Conservation (phyloP, 2,797 vertebrate genomes). For the Poeciliopsis presidionis region DNA sequence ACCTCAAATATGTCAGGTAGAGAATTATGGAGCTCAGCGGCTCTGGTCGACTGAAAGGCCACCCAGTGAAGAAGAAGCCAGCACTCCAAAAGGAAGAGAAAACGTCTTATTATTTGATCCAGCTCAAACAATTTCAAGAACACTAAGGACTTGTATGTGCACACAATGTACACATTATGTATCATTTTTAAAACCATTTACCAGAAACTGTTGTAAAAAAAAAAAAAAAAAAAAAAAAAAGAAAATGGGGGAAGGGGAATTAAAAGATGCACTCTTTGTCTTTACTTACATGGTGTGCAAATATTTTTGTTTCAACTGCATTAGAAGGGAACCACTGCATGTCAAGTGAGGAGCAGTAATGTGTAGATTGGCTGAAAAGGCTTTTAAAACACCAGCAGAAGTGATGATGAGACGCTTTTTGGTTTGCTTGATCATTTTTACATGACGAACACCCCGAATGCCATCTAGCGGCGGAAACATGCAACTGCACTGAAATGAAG, state of each 20-base stretch:
- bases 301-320: background rate
- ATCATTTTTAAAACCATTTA: background rate
- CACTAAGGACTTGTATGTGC: background rate
- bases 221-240: no score
- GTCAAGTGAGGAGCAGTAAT: background rate
- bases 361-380: constrained; percentile 26
- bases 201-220: background rate
- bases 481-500: constrained; percentile 23
- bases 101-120: background rate
- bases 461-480: constrained; percentile 31
- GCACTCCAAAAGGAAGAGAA: background rate
- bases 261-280: background rate
- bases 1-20: background rate
- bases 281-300: background rate
- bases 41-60: background rate
- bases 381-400: constrained; percentile 35
- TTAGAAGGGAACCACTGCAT: background rate
- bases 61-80: background rate
- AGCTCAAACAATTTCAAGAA: background rate
- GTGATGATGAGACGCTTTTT: constrained; percentile 42
- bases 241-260: background rate
- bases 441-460: constrained; percentile 5
- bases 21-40: background rate
- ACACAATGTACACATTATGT: background rate
- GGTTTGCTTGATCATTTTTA: constrained; percentile 30